These are phyloP conservation scores for Polia nebulosa DNA, from an alignment of 2,888 invertebrate genomes.

Conservation along the genomic window DNA sequence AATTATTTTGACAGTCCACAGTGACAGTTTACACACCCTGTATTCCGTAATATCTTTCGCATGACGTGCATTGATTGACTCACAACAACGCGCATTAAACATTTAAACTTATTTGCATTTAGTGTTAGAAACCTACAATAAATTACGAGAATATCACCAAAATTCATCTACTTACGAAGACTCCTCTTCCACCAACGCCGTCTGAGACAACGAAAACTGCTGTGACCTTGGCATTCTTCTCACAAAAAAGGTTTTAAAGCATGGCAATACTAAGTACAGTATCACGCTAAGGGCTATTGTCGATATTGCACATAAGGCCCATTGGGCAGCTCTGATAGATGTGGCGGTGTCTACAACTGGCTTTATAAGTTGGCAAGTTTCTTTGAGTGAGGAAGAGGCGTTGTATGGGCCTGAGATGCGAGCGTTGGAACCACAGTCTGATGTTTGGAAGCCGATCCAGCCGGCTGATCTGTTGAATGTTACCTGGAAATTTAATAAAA, in stretches of 20 bases:
- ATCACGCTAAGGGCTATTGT: slow-evolving; percentile 80
- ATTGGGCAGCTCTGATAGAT: slow-evolving; percentile 84
- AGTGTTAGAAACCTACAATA: neutral
- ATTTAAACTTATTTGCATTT: neutral
- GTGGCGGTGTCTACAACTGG: slow-evolving; percentile 74
- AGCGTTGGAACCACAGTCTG: slow-evolving; percentile 84
- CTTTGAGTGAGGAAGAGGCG: slow-evolving; percentile 72
- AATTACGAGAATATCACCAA: neutral
- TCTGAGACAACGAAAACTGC: slow-evolving; percentile 83
- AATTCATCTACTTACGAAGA: slow-evolving; percentile 57
- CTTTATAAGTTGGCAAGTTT: slow-evolving; percentile 72
- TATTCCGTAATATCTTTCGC: slow-evolving; percentile 23
- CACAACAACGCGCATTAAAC: neutral
- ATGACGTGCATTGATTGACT: neutral
- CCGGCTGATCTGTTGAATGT: slow-evolving; percentile 87
- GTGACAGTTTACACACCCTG: slow-evolving; percentile 26
- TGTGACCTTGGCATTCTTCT: slow-evolving; percentile 74
- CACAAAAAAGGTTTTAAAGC: slow-evolving; percentile 76
- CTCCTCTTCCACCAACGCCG: slow-evolving; percentile 81
- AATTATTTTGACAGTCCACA: slow-evolving; percentile 15
- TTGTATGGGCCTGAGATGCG: slow-evolving; percentile 84
- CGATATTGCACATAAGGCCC: slow-evolving; percentile 82
- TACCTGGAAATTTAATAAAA: slow-evolving; percentile 75
- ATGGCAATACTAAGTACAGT: slow-evolving; percentile 82
- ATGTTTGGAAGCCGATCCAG: slow-evolving; percentile 86